Base-by-base conservation (phyloP, 2,113 vertebrate species). In the Cyrtonyx montezumae region DNA sequence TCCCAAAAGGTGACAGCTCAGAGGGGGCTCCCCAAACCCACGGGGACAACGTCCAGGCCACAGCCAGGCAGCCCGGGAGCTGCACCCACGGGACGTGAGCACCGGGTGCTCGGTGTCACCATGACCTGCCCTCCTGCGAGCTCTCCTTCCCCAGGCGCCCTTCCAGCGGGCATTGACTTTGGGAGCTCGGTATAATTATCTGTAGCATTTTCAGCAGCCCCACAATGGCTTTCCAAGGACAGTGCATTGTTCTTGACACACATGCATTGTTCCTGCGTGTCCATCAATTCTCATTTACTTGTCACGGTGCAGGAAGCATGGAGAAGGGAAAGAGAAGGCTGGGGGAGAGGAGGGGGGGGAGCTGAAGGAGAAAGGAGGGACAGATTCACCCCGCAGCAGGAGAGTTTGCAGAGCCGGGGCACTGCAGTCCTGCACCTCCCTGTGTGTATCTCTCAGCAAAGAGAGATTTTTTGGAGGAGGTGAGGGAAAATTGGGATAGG, bases 211-310 rank as follows among this genome's bases (percentile, higher is more conserved):
- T 79, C 87, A 37, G 87, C 80, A 46, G 79, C 61, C 89, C 79
- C 84, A 96, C 96, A 96, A 96, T 96, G 79, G 96, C 66, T 91
- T 95, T 96, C 89, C 79, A 71, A 11, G 65, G 79, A 90, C 70
- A 0, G 37, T 30, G 67, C 93, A 97, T 97, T 97, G 96, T 97
- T 95, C 94, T 91, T 68, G 88, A 79, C 93, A 91, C 84, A 53
- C 88, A 87, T 5, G 11, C 91, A 96, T 97, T 97, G 96, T 97
- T 96, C 81, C 87, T 32, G 40, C 55, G 22, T 65, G 94, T 62
- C 84, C 84, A 97, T 97, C 95, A 90, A 96, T 97, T 94, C 93
- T 96, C 96, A 96, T 97, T 97, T 97, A 93, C 94, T 94, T 97
- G 97, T 97, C 97, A 96, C 4, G 11, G 88, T 88, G 91, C 94